phyloP scores from a whole-genome alignment of 2,797 vertebrate genomes.

The Diplodus sargus region DNA sequence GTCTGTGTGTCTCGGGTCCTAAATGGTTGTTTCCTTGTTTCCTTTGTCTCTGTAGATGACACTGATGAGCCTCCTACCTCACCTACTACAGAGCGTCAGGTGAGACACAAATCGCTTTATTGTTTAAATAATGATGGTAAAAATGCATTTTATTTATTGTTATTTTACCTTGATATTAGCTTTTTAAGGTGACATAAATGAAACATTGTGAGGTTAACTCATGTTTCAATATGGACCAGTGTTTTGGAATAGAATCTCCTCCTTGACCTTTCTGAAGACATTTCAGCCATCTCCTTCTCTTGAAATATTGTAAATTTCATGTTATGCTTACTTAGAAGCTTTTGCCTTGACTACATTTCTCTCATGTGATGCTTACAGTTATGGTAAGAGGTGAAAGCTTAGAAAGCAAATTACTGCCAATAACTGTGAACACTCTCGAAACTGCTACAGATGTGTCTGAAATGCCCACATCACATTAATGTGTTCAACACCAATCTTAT shows the following conservation, averaged over 20 bases:
- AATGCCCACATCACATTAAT: background rate
- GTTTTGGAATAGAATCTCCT: background rate
- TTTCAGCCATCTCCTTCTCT: background rate
- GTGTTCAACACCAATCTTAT: background rate
- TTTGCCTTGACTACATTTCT: background rate
- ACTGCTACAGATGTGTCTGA: background rate
- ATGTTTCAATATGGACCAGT: background rate
- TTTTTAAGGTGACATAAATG: background rate
- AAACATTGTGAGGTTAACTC: background rate
- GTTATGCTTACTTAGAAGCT: background rate
- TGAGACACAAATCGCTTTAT: slow-evolving; percentile 42
- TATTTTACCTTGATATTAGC: background rate
- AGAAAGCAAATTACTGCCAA: background rate
- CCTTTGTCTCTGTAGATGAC: slow-evolving; percentile 66
- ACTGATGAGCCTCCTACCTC: slow-evolving; percentile 48
- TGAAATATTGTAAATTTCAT: background rate
- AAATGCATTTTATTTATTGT: background rate
- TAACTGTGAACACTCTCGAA: background rate
- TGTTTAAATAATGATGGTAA: background rate
- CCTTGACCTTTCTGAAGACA: background rate
- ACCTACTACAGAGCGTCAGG: slow-evolving; percentile 75
- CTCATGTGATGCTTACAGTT: background rate
- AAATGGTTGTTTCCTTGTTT: slow-evolving; percentile 8
- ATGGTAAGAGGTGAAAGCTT: background rate
- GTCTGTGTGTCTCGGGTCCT: background rate